Conservation (phyloP, 2,113 vertebrate species). For the Vidua macroura region DNA sequence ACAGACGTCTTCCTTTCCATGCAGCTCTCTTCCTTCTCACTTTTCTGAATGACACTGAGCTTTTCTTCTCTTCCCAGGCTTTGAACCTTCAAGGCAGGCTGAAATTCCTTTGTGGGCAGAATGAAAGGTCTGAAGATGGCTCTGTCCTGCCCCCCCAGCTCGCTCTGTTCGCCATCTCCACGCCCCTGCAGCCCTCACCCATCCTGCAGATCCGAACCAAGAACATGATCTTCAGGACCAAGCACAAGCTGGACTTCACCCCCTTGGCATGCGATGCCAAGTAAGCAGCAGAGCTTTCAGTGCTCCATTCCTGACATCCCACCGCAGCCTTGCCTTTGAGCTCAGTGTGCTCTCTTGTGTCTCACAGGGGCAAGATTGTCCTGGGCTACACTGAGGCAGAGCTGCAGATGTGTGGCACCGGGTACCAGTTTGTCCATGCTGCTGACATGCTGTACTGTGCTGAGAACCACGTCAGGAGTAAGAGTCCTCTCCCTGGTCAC, state of each 20-base stretch:
- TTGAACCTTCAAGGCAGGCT: constrained; percentile 78
- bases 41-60: background rate
- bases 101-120: constrained; percentile 78
- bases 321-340: background rate
- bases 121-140: constrained; percentile 64
- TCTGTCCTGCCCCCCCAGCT: constrained; percentile 66
- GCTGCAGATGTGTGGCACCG: background rate
- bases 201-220: constrained; percentile 78
- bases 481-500: background rate
- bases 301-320: fast-evolving
- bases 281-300: constrained; percentile 41
- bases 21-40: background rate
- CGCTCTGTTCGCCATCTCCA: constrained; percentile 77
- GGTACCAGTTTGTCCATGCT: constrained; percentile 31
- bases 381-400: constrained; percentile 29
- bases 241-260: constrained; percentile 83
- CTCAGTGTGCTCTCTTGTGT: fast-evolving
- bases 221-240: constrained; percentile 79
- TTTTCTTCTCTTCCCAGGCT: constrained; percentile 56
- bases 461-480: constrained; percentile 42
- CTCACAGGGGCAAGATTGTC: background rate
- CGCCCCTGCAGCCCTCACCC: constrained; percentile 74
- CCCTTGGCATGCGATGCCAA: constrained; percentile 77
- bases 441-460: constrained; percentile 36
- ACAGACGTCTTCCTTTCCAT: background rate